phyloP scores from a whole-genome alignment of 2,888 invertebrate species.

The Scotopteryx bipunctaria region DNA sequence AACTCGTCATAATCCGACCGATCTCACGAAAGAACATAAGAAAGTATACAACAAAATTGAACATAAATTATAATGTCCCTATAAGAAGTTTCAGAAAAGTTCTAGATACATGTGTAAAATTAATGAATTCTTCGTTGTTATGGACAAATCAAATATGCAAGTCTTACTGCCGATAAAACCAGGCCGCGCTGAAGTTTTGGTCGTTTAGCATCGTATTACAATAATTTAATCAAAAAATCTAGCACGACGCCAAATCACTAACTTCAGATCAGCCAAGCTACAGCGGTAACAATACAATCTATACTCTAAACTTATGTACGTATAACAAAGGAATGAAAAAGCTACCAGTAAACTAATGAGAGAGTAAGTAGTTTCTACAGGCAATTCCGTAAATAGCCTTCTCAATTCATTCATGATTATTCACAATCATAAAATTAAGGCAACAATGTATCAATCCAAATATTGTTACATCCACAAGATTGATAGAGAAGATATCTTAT shows the following conservation, averaged over 20 bases:
- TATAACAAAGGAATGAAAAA: conserved; percentile 46
- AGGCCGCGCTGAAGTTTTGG: conserved; percentile 29
- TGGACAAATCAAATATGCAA: conserved; percentile 19
- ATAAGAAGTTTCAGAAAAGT: neutral
- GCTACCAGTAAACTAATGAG: conserved; percentile 43
- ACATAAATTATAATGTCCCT: neutral
- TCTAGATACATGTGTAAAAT: neutral
- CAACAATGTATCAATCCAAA: conserved; percentile 48
- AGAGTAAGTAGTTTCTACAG: conserved; percentile 46
- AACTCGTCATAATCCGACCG: conserved; percentile 32
- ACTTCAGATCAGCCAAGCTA: neutral
- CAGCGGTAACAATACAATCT: conserved; percentile 19
- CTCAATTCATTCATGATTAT: conserved; percentile 35
- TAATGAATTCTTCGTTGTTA: conserved; percentile 29
- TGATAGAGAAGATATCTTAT: conserved; percentile 17
- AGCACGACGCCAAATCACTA: neutral
- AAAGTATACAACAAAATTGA: conserved; percentile 26
- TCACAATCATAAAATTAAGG: conserved; percentile 53
- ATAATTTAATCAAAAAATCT: neutral
- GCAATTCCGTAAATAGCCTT: conserved; percentile 59
- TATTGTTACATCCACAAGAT: conserved; percentile 54
- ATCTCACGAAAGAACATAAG: conserved; percentile 21
- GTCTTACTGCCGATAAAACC: neutral
- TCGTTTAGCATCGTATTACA: neutral
- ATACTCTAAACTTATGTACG: conserved; percentile 26